Evolutionary conservation across 2,888 invertebrate genomes (phyloP), one percentile per base, ranked within the genome.

Genomic region (Leptodirus hochenwartii): DNA sequence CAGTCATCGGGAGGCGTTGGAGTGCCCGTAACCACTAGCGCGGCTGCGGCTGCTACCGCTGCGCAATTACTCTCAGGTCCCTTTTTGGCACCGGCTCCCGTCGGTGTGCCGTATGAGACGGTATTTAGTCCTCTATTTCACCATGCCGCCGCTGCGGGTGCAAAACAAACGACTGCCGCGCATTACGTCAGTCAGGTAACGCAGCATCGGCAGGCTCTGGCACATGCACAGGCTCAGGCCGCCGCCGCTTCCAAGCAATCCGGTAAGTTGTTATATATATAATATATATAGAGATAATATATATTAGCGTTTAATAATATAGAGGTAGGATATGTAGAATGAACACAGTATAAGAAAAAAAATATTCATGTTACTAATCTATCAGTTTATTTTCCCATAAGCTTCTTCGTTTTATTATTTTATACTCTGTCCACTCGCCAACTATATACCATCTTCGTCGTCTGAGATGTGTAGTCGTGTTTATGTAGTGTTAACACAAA

Each of bases 91-190:
- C 73, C 77, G 27, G 70, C 77, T 34, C 65, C 77, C 34, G n/a
- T n/a, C n/a, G 66, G 77, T 22, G 78, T 78, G 35, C 72, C 72
- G 42, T 84, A 82, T 54, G 82, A 82, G 52, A 67, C 75, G 42
- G 79, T 82, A 33, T 82, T 84, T 50, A 72, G 77, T 40, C 81
- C 82, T 37, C 56, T 82, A 37, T 81, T 82, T 56, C 81, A 81
- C 53, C 79, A 77, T 60, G 69, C 73, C 30, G 45, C 47, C 4
- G 44, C 51, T 10, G n/a, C n/a, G n/a, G n/a, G n/a, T 20, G 8
- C 20, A 20, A 20, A 20, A 20, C 20, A 20, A 20, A 54, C 53
- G 69, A 73, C 53, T 61, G 66, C 47, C 59, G 67, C 45, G 5
- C 54, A 54, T 36, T 56, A 56, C 44, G 54, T 53, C 34, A 63